phyloP scores from a whole-genome alignment of 2,888 invertebrate genomes.

The Tillus elongatus region DNA sequence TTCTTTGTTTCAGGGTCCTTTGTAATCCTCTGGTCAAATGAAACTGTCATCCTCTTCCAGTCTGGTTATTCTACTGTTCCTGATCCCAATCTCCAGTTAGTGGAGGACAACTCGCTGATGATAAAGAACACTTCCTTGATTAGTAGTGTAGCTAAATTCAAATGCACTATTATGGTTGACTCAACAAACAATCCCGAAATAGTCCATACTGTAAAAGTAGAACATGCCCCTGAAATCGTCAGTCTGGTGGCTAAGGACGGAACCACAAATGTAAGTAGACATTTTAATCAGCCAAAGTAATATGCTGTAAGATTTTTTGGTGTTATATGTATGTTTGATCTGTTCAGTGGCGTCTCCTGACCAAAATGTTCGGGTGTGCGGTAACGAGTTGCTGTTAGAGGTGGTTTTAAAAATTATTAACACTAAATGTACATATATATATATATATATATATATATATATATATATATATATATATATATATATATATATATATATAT shows the following conservation, averaged over 20 bases:
- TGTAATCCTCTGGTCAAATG: slow-evolving; percentile 27
- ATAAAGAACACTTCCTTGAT: slow-evolving; percentile 19
- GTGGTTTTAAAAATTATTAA: no score
- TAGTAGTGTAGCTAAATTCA: slow-evolving; percentile 30
- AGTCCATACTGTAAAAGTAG: slow-evolving; percentile 25
- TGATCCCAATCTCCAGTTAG: slow-evolving; percentile 20
- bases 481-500: no score
- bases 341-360: no score
- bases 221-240: slow-evolving; percentile 27
- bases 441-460: no score
- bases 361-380: no score
- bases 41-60: slow-evolving; percentile 24
- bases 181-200: slow-evolving; percentile 21
- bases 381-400: no score
- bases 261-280: slow-evolving; percentile 25
- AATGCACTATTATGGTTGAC: slow-evolving; percentile 26
- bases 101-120: slow-evolving; percentile 20
- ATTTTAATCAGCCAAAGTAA: no score
- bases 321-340: no score
- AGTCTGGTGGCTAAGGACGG: slow-evolving; percentile 25
- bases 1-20: no score
- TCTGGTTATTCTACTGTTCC: slow-evolving; percentile 18
- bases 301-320: no score
- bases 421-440: no score
- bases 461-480: no score